These are phyloP conservation scores for Oscarella lobularis DNA, from an alignment of 37 sponge, comb jelly and placozoan genomes.

Conservation along the genomic window DNA sequence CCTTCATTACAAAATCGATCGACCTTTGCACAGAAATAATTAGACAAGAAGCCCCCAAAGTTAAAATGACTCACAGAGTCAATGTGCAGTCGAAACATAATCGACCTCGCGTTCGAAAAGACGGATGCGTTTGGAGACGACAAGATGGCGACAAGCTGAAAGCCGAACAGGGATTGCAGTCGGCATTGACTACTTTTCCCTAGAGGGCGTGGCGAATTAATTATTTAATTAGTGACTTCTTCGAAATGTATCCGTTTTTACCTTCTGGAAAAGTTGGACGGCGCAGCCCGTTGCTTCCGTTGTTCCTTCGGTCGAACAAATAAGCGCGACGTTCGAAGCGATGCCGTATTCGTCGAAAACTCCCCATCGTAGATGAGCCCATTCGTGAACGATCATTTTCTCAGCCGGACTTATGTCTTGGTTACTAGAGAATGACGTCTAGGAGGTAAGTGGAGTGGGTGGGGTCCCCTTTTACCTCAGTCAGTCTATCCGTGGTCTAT, in stretches of 20 bases:
- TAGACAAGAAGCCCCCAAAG: too few relatives aligned
- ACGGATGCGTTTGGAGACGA: not conserved
- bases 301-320: not conserved
- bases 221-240: too few relatives aligned
- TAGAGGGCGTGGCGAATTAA: too few relatives aligned
- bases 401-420: not conserved
- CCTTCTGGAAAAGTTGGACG: not conserved
- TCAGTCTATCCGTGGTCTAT: too few relatives aligned
- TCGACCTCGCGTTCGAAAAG: not conserved
- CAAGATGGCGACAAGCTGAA: not conserved
- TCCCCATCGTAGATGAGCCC: conserved; percentile 11
- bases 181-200: not conserved
- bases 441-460: too few relatives aligned
- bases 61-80: not conserved
- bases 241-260: not conserved
- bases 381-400: conserved; percentile 17
- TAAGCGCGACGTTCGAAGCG: not conserved
- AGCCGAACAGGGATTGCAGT: not conserved
- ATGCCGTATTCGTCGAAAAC: conserved; percentile 6
- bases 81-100: not conserved
- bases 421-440: not conserved
- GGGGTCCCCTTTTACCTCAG: not conserved
- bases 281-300: not conserved
- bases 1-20: not conserved
- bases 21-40: not conserved